phyloP scores from a whole-genome alignment of 2,113 vertebrate species.

The Ageneiosus marmoratus region DNA sequence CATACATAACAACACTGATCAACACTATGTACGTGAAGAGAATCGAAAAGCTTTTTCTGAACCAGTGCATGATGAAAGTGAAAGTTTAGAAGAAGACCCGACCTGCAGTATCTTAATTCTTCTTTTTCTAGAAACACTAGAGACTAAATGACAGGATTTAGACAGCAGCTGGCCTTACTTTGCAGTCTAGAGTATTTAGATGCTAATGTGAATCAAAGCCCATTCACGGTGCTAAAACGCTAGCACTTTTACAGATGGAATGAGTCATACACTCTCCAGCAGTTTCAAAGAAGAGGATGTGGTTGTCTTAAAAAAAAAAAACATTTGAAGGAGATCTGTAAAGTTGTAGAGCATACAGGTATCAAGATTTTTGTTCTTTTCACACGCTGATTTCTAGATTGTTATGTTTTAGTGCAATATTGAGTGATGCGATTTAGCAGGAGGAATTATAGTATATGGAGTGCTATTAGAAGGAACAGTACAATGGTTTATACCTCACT shows the following conservation, averaged over 20 bases:
- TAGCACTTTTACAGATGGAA: slow-evolving; percentile 36
- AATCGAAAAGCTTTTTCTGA: background rate
- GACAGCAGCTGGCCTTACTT: slow-evolving; percentile 26
- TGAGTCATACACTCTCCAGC: slow-evolving; percentile 43
- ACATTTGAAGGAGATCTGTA: background rate
- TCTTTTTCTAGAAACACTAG: slow-evolving; percentile 15
- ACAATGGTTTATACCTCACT: background rate
- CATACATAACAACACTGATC: background rate
- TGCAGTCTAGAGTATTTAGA: slow-evolving; percentile 20
- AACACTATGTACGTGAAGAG: background rate
- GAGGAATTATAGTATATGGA: background rate
- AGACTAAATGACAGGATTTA: background rate
- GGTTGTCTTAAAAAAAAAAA: slow-evolving; percentile 8
- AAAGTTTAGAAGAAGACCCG: background rate
- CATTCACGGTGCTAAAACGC: slow-evolving; percentile 34
- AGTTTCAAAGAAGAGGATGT: slow-evolving; percentile 18
- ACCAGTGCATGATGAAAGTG: background rate
- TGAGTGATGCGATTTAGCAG: background rate
- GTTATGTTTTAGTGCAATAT: background rate
- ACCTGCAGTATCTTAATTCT: slow-evolving; percentile 2
- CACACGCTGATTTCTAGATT: background rate
- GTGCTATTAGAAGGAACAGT: slow-evolving; percentile 6
- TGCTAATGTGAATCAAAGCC: slow-evolving; percentile 37
- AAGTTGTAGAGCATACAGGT: background rate
- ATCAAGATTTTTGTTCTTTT: background rate